Base-by-base conservation (phyloP, 1,140 invertebrate species). In the Drosophila busckii region DNA sequence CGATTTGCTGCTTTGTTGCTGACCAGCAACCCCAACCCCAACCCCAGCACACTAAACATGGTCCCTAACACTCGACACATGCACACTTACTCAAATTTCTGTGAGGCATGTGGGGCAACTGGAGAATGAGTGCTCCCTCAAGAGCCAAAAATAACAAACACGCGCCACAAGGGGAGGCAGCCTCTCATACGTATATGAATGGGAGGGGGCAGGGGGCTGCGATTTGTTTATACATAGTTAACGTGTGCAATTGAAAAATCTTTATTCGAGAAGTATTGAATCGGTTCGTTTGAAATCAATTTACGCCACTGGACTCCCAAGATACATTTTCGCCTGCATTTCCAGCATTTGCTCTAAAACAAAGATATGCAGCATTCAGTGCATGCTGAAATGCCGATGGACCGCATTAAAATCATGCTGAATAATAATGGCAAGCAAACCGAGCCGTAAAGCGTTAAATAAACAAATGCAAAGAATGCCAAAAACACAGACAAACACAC, bases 201-300 rank as follows among this genome's bases (percentile, higher is more conserved):
- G 53, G 41, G 15, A 26, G 38, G 1, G 3, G n/a, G 9, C 6
- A 17, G 25, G 9, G 23, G 28, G 34, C 35, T 35, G 10, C 44
- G 62, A 63, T 58, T 78, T 78, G 68, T 71, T 78, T 78, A 64
- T 64, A 73, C 29, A 46, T 69, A 65, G n/a, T 78, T 82, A 78
- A 78, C 73, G 82, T 73, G 80, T 82, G 73, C 58, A 54, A 73
- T 60, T 78, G 75, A 70, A 53, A 60, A 70, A 68, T 59, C 52
- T 32, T 20, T 67, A 41, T 76, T 80, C 73, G 59, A 78, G 73
- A 82, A 78, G 80, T 56, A 73, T 68, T 54, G 37, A 52, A 48
- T 62, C 6, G 12, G 16, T 46, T 23, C n/a, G n/a, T 15, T 9
- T 4, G 19, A 67, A 44, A 71, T 41, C 20, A 22, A 31, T 26